Conservation (phyloP, 1,140 invertebrate genomes). For the Lepidurus arcticus region DNA sequence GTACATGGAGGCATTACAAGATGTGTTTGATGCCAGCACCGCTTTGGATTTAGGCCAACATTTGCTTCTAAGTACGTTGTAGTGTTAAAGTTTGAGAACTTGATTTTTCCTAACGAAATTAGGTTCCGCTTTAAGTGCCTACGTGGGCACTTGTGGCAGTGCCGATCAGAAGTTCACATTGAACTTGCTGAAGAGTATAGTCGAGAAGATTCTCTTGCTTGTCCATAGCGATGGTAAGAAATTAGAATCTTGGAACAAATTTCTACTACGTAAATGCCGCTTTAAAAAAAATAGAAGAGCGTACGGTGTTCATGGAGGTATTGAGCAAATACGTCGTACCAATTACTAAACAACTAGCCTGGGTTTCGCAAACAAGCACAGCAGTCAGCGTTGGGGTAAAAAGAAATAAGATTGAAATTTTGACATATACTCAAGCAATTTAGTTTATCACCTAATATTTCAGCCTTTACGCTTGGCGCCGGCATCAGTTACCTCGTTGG, state of each 20-base stretch:
- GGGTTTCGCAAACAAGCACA: not conserved
- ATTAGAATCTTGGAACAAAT: too few species aligned
- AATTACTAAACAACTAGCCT: not conserved
- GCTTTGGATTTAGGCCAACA: not conserved
- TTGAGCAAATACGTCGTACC: not conserved
- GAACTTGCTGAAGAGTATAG: not conserved
- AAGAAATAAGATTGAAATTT: not conserved
- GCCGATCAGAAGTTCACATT: not conserved
- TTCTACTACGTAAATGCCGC: too few species aligned
- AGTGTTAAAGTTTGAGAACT: not conserved
- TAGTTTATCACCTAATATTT: not conserved
- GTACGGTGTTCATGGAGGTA: not conserved
- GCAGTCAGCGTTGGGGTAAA: not conserved
- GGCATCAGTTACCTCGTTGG: not conserved
- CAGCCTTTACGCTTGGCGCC: not conserved
- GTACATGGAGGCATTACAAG: not conserved
- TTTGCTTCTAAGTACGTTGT: not conserved
- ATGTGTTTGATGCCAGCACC: not conserved
- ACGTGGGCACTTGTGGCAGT: not conserved
- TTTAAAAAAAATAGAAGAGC: not conserved
- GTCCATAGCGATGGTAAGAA: not conserved
- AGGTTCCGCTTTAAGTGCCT: not conserved
- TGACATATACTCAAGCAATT: not conserved
- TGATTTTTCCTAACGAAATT: not conserved
- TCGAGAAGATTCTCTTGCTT: not conserved